A percentile compares a stretch with the other conserved stretches of the same genome.
These are phyloP conservation scores for Coelopa pilipes DNA, from an alignment of 2,888 invertebrate species.

Conservation along the genomic window DNA sequence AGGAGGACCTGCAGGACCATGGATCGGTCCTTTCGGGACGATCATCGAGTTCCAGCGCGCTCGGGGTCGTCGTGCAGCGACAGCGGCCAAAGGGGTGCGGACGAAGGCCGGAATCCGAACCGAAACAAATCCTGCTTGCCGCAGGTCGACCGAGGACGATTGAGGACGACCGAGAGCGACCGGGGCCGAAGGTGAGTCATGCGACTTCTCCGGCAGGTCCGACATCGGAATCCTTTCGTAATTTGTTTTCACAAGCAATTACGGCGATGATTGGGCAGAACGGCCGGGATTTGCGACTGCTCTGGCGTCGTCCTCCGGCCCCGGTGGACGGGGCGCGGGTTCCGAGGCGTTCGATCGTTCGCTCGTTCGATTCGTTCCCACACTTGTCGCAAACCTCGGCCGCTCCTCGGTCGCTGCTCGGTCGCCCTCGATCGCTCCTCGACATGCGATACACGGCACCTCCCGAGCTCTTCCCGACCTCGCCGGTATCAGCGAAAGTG, in stretches of 20 bases:
- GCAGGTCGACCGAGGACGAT: neutral
- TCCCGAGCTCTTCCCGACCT: neutral
- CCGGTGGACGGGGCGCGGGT: no score
- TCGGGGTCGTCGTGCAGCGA: no score
- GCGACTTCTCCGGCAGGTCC: neutral
- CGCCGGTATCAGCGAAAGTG: slow-evolving; percentile 37
- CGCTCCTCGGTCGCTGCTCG: no score
- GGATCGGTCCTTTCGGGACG: slow-evolving; percentile 24
- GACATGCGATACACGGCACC: slow-evolving; percentile 11
- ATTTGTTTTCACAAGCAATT: slow-evolving; percentile 31
- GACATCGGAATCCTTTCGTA: slow-evolving; percentile 12
- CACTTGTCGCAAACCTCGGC: no score
- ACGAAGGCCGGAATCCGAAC: slow-evolving; percentile 15
- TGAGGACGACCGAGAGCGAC: neutral
- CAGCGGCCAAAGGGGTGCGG: slow-evolving; percentile 10
- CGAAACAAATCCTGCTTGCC: slow-evolving; percentile 28
- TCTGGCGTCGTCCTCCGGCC: no score
- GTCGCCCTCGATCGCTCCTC: no score
- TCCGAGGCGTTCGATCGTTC: no score
- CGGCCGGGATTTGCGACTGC: neutral
- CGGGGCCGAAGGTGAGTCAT: neutral
- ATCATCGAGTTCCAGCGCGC: slow-evolving; percentile 23
- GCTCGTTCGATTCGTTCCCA: no score
- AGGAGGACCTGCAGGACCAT: neutral
- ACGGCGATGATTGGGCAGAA: neutral